phyloP scores from a whole-genome alignment of 1,140 invertebrate species.

The Phenacoccus solenopsis region DNA sequence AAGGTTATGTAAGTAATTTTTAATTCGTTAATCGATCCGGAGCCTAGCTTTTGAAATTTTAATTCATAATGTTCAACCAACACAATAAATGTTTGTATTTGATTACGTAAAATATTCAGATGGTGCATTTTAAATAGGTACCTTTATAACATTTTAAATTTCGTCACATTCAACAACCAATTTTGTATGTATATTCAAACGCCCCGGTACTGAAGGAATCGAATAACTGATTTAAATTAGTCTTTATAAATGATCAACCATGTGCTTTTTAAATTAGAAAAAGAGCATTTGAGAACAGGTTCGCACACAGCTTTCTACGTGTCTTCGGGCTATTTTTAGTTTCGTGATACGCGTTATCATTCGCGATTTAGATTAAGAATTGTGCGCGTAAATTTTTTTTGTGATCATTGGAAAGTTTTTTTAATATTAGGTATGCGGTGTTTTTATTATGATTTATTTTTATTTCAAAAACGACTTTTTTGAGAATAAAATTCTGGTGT shows the following conservation, averaged over 20 bases:
- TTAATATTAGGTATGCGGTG: no score
- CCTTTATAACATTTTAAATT: background rate
- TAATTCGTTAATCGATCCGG: background rate
- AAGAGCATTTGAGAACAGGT: background rate
- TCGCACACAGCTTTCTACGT: background rate
- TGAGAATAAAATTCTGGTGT: no score
- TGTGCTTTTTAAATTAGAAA: background rate
- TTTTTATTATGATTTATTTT: no score
- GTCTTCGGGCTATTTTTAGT: no score
- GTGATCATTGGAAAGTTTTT: no score
- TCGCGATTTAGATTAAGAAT: no score
- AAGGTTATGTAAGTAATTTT: background rate
- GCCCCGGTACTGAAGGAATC: background rate
- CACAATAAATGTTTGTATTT: no score
- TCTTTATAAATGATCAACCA: background rate
- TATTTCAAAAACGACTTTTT: no score
- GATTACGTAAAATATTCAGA: background rate
- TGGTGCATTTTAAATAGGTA: background rate
- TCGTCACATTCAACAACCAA: background rate
- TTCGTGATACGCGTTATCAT: background rate
- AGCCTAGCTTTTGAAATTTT: background rate
- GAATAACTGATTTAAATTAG: background rate
- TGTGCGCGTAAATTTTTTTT: no score
- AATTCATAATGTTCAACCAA: no score
- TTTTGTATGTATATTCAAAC: background rate